Percentiles rank a stretch among this genome's conserved stretches.
Evolutionary conservation across 37 sponge, comb jelly and placozoan species (phyloP).

Genomic region (Tethya wilhelma): DNA sequence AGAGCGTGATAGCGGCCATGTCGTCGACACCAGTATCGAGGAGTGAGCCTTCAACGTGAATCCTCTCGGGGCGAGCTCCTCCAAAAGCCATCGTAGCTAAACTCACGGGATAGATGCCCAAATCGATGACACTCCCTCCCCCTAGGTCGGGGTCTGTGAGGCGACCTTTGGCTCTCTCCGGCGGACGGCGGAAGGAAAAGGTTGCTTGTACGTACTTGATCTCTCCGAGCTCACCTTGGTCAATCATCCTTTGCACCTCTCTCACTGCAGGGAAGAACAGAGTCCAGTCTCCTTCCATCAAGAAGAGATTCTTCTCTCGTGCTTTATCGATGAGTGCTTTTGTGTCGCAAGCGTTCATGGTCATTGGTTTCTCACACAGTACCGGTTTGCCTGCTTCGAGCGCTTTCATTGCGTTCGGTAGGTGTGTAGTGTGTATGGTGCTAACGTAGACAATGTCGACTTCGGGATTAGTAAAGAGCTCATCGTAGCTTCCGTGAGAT

Average conservation of each 20-base stretch:
- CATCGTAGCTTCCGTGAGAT: conserved; percentile 75
- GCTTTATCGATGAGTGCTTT: conserved; percentile 45
- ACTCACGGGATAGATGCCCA: conserved; percentile 75
- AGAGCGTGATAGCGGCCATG: conserved; percentile 2
- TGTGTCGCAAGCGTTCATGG: conserved; percentile 62
- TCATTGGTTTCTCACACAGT: conserved; percentile 82
- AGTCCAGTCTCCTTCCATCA: conserved; percentile 83
- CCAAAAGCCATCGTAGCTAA: conserved; percentile 73
- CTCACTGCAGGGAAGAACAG: conserved; percentile 79
- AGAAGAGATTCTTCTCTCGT: conserved; percentile 60
- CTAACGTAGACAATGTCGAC: conserved; percentile 76
- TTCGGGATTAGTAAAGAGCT: conserved; percentile 45
- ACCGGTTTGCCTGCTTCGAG: conserved; percentile 64
- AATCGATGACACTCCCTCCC: conserved; percentile 70
- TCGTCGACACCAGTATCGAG: conserved; percentile 12
- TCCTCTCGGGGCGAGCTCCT: conserved; percentile 47
- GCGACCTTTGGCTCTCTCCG: neutral
- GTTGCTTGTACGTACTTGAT: conserved; percentile 50
- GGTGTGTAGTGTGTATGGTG: conserved; percentile 72
- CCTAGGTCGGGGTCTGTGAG: conserved; percentile 62
- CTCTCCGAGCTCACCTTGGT: conserved; percentile 68
- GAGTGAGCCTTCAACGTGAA: conserved; percentile 40
- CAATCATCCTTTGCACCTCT: conserved; percentile 54
- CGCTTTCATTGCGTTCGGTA: conserved; percentile 10
- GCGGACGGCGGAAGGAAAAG: conserved; percentile 32